Evolutionary conservation across 2,888 invertebrate genomes (phyloP).

Genomic region (Phorcus lineatus): DNA sequence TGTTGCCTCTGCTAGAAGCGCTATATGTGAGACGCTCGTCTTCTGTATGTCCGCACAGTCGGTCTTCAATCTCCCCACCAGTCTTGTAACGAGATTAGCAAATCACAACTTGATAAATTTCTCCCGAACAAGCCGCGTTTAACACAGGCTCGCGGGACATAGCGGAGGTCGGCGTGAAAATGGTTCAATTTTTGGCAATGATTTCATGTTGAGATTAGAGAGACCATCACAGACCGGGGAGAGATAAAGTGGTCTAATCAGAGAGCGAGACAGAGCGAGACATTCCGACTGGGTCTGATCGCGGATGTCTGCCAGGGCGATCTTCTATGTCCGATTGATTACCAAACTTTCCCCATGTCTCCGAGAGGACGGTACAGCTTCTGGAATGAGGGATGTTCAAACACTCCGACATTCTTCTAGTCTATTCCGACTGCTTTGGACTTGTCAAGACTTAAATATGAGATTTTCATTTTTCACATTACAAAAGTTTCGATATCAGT

Average conservation of each 20-base stretch:
- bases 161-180: not conserved
- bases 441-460: too few species aligned
- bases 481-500: too few species aligned
- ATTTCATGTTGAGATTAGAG: not conserved
- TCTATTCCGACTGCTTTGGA: too few species aligned
- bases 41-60: too few species aligned
- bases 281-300: not conserved
- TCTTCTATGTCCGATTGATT: not conserved
- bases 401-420: too few species aligned
- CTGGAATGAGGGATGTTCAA: too few species aligned
- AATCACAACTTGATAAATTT: conserved; percentile 4
- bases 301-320: too few species aligned
- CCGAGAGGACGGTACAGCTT: too few species aligned
- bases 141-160: not conserved
- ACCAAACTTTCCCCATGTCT: not conserved
- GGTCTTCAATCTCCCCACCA: not conserved
- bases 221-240: not conserved
- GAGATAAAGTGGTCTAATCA: not conserved
- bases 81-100: conserved; percentile 1
- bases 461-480: too few species aligned
- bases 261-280: not conserved
- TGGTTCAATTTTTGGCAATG: not conserved
- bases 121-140: not conserved
- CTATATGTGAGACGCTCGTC: too few species aligned
- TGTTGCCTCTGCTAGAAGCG: not conserved